These are phyloP conservation scores for Tribolium castaneum DNA, from an alignment of 1,140 invertebrate species.

Conservation along the genomic window DNA sequence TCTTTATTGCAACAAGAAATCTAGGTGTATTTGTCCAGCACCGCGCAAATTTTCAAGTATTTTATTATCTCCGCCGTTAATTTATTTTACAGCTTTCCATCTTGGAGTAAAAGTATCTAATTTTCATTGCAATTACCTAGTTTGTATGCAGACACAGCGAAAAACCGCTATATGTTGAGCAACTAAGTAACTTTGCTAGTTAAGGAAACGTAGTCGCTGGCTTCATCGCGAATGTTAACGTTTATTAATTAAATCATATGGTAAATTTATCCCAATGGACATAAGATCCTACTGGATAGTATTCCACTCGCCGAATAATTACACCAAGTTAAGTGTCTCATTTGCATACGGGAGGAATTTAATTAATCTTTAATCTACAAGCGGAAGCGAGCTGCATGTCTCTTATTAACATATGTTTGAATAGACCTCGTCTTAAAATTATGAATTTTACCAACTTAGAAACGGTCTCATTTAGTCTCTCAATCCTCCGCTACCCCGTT, in stretches of 20 bases:
- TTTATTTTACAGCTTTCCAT: neutral
- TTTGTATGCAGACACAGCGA: slow-evolving; percentile 6
- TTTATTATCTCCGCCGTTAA: neutral
- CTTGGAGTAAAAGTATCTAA: slow-evolving; percentile 1
- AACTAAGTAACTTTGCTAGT: slow-evolving; percentile 30
- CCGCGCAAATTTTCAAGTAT: neutral
- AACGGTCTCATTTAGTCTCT: neutral
- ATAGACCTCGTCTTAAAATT: slow-evolving; percentile 1
- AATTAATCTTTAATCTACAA: slow-evolving; percentile 42
- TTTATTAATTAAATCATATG: slow-evolving; percentile 35
- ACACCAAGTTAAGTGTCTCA: slow-evolving; percentile 35
- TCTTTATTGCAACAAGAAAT: neutral
- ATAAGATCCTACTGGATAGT: slow-evolving; percentile 34
- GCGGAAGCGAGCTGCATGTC: slow-evolving; percentile 32
- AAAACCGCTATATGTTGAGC: slow-evolving; percentile 2
- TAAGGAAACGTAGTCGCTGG: slow-evolving; percentile 11
- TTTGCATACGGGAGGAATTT: slow-evolving; percentile 37
- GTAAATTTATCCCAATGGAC: slow-evolving; percentile 33
- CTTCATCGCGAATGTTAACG: slow-evolving; percentile 25
- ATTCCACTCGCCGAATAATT: slow-evolving; percentile 27
- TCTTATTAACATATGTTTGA: slow-evolving; percentile 39
- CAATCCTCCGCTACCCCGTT: neutral
- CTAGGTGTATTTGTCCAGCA: neutral
- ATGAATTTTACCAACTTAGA: slow-evolving; percentile 8
- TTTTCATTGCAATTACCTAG: slow-evolving; percentile 10